These are phyloP conservation scores for Ethmia dodecea DNA, from an alignment of 2,888 invertebrate genomes.

Conservation along the genomic window DNA sequence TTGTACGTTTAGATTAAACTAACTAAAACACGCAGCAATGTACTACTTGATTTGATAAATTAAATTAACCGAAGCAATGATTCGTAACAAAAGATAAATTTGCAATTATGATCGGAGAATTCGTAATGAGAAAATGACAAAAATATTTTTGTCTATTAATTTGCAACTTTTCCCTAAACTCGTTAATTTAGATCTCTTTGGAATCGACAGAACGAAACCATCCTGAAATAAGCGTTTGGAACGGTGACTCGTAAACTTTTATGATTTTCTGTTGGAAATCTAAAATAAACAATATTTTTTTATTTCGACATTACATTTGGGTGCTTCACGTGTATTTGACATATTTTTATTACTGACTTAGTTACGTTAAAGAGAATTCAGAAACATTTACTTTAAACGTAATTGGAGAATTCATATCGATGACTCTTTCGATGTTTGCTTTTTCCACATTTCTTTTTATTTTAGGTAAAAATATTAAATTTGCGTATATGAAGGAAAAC, in stretches of 20 bases:
- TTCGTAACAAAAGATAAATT: neutral
- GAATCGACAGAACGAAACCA: conserved; percentile 51
- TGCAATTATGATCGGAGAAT: too few relatives aligned
- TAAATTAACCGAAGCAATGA: neutral
- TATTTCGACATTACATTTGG: neutral
- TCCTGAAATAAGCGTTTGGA: conserved; percentile 47
- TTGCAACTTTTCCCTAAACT: conserved; percentile 28
- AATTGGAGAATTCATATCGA: too few relatives aligned
- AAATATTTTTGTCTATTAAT: conserved; percentile 17
- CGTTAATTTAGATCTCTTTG: conserved; percentile 50
- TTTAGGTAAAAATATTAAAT: too few relatives aligned
- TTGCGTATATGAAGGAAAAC: too few relatives aligned
- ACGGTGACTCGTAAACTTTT: conserved; percentile 47
- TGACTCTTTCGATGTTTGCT: too few relatives aligned
- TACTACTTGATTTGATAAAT: neutral
- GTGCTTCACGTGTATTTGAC: neutral
- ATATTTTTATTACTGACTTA: neutral
- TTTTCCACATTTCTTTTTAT: too few relatives aligned
- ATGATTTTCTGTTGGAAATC: conserved; percentile 24
- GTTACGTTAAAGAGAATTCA: too few relatives aligned
- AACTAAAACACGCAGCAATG: neutral
- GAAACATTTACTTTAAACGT: too few relatives aligned
- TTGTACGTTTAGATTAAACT: neutral
- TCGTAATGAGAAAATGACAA: too few relatives aligned
- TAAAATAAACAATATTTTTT: conserved; percentile 10